Percentiles rank a stretch among this genome's conserved stretches.
Conservation (phyloP, 2,888 invertebrate species). For the Platynereis dumerilii region DNA sequence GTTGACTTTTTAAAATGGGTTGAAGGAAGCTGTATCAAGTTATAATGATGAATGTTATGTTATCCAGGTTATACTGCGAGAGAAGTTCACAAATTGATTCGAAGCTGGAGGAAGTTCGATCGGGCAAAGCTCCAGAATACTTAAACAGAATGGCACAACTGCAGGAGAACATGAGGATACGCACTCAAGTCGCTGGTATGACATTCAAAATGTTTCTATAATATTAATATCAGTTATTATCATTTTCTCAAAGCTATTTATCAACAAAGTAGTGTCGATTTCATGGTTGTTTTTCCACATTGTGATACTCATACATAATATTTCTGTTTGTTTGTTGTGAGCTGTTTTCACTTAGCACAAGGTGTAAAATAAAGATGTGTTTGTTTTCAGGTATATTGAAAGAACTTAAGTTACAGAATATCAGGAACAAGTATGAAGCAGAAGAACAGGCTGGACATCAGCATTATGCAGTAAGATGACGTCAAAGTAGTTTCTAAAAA, state of each 20-base stretch:
- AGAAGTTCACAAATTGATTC: conserved; percentile 82
- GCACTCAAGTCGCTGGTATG: conserved; percentile 87
- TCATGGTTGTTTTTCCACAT: too few relatives aligned
- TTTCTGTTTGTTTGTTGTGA: too few relatives aligned
- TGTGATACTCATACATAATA: too few relatives aligned
- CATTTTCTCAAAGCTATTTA: conserved; percentile 10
- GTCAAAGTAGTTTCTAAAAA: too few relatives aligned
- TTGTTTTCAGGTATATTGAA: conserved; percentile 69
- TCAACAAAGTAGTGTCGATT: too few relatives aligned
- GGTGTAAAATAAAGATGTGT: too few relatives aligned
- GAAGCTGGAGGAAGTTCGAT: conserved; percentile 84
- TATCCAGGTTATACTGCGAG: conserved; percentile 75
- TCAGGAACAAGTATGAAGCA: conserved; percentile 83
- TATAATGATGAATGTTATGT: too few relatives aligned
- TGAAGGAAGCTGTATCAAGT: too few relatives aligned
- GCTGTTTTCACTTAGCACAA: too few relatives aligned
- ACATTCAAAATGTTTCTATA: neutral
- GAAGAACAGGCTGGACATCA: conserved; percentile 89
- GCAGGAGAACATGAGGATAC: conserved; percentile 83
- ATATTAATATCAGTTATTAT: neutral
- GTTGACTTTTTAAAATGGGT: too few relatives aligned
- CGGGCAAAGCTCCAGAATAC: conserved; percentile 87
- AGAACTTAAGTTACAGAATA: conserved; percentile 80
- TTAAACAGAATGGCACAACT: conserved; percentile 83
- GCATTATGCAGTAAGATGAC: conserved; percentile 84